phyloP scores from a whole-genome alignment of 2,888 invertebrate species.

The Stegana nigrithorax region DNA sequence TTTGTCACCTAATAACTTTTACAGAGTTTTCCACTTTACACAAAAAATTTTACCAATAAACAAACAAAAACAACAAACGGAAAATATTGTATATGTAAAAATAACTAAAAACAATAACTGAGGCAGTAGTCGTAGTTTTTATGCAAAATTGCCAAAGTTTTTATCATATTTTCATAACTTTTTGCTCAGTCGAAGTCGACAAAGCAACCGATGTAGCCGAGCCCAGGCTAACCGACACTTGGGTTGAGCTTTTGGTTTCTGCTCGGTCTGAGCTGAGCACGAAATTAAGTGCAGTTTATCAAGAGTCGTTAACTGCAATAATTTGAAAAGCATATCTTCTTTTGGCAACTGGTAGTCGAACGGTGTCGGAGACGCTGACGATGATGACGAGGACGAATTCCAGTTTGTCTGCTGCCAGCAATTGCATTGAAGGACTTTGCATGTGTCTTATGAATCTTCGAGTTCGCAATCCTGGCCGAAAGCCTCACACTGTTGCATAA shows the following conservation, averaged over 20 bases:
- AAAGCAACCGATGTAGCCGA: too few species aligned
- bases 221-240: too few species aligned
- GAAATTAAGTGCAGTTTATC: slow-evolving; percentile 3
- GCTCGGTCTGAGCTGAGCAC: too few species aligned
- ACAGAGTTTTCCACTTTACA: background rate
- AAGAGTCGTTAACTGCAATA: slow-evolving; percentile 11
- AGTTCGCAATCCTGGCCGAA: background rate
- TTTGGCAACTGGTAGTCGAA: background rate
- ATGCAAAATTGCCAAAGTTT: background rate
- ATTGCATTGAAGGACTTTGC: too few species aligned
- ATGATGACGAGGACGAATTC: background rate
- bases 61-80: background rate
- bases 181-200: too few species aligned
- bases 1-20: background rate
- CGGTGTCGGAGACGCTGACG: background rate
- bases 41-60: background rate
- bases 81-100: too few species aligned
- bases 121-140: too few species aligned
- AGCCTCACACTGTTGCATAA: background rate
- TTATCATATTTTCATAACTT: background rate
- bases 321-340: background rate
- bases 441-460: background rate
- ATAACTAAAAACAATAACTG: too few species aligned
- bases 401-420: too few species aligned
- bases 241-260: too few species aligned